These are phyloP conservation scores for Aphidius ervi DNA, from an alignment of 1,140 invertebrate species.

Conservation along the genomic window DNA sequence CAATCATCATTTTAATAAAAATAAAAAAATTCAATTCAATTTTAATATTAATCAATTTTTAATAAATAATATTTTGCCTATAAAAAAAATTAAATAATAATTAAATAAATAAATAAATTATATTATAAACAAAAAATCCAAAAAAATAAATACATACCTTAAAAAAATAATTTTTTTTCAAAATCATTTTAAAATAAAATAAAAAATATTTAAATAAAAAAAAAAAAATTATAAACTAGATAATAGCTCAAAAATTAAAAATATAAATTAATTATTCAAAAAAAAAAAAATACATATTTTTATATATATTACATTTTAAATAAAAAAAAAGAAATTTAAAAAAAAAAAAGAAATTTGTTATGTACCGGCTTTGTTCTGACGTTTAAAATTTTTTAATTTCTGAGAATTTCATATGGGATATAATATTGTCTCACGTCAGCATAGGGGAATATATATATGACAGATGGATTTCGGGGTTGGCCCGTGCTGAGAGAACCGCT, in stretches of 20 bases:
- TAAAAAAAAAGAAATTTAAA: constrained; percentile 1
- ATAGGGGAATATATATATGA: constrained; percentile 23
- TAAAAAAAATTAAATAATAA: too few species aligned
- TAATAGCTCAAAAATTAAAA: too few species aligned
- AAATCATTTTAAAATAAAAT: too few species aligned
- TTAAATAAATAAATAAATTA: too few species aligned
- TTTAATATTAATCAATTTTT: constrained; percentile 11
- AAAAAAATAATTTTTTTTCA: too few species aligned
- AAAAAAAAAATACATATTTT: constrained; percentile 39
- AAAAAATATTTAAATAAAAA: too few species aligned
- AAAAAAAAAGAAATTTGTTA: constrained; percentile 2
- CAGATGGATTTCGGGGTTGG: constrained; percentile 40
- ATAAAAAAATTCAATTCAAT: constrained; percentile 43
- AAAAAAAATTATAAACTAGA: too few species aligned
- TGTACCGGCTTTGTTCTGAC: neutral
- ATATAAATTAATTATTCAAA: constrained; percentile 12
- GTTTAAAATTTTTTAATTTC: constrained; percentile 10
- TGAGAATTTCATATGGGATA: constrained; percentile 1
- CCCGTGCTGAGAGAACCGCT: constrained; percentile 34
- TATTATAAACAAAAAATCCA: too few species aligned
- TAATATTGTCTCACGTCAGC: constrained; percentile 4
- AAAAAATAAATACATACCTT: too few species aligned
- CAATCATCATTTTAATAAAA: constrained; percentile 45
- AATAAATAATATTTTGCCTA: constrained; percentile 1
- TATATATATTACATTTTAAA: constrained; percentile 8